Conservation (phyloP, 2,113 vertebrate genomes). For the Mormoops blainvillei region DNA sequence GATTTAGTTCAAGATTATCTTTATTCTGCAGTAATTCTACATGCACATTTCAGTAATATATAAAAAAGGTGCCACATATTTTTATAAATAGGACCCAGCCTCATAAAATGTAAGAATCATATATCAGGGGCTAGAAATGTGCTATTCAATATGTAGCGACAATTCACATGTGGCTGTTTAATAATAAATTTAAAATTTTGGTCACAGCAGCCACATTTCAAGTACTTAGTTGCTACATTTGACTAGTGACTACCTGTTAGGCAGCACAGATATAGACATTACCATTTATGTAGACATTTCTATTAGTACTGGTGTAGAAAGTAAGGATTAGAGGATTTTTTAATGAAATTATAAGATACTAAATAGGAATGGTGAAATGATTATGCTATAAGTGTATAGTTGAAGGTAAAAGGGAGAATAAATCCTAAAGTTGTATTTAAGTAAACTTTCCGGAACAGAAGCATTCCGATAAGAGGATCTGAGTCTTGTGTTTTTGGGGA, state of each 20-base stretch:
- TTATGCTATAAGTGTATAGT: not conserved
- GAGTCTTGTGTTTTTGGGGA: not conserved
- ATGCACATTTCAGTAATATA: not conserved
- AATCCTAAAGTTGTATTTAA: not conserved
- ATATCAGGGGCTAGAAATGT: not conserved
- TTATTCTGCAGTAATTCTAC: not conserved
- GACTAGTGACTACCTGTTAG: not conserved
- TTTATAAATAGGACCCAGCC: not conserved
- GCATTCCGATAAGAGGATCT: not conserved
- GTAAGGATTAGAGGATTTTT: not conserved
- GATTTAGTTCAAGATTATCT: constrained; percentile 17
- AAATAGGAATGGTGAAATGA: not conserved
- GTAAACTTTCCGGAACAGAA: not conserved
- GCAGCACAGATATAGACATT: not conserved
- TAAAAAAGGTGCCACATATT: not conserved
- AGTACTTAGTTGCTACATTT: not conserved
- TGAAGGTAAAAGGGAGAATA: not conserved
- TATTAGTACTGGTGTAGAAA: not conserved
- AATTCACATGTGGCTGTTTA: not conserved
- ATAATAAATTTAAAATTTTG: constrained; percentile 3
- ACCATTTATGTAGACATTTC: not conserved
- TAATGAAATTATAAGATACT: not conserved
- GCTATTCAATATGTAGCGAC: not conserved
- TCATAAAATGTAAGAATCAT: not conserved
- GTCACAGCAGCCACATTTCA: not conserved